A percentile compares a stretch with the other conserved stretches of the same genome.
Conservation (phyloP, 2,888 invertebrate species). For the Yponomeuta cagnagella region DNA sequence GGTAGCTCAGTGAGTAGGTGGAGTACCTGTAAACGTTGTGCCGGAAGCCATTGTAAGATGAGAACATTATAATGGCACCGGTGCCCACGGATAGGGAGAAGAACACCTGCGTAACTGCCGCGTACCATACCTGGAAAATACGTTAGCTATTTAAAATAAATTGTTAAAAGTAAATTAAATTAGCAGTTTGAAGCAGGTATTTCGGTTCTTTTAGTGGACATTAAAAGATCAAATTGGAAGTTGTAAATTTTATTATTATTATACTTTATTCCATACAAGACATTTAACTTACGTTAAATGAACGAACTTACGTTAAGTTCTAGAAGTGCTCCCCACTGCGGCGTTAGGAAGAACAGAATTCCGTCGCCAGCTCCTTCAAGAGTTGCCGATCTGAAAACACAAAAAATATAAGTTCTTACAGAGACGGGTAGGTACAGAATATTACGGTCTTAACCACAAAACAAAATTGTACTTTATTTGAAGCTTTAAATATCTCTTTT, state of each 20-base stretch:
- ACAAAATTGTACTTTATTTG: too few relatives aligned
- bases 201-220: too few relatives aligned
- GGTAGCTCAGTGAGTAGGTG: neutral
- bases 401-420: slow-evolving; percentile 5
- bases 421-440: too few relatives aligned
- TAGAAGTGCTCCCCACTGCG: slow-evolving; percentile 84
- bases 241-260: too few relatives aligned
- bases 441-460: too few relatives aligned
- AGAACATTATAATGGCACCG: slow-evolving; percentile 84
- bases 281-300: too few relatives aligned
- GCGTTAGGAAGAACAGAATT: slow-evolving; percentile 85
- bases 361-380: slow-evolving; percentile 81
- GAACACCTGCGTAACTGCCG: slow-evolving; percentile 86
- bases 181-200: too few relatives aligned
- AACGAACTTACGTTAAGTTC: slow-evolving; percentile 76
- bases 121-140: slow-evolving; percentile 80
- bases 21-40: slow-evolving; percentile 81
- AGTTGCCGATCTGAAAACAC: slow-evolving; percentile 66
- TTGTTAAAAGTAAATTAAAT: too few relatives aligned
- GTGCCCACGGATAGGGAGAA: slow-evolving; percentile 85
- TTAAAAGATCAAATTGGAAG: too few relatives aligned
- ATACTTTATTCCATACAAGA: too few relatives aligned
- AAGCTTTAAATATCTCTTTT: too few relatives aligned
- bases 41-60: slow-evolving; percentile 83
- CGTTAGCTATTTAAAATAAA: neutral